Evolutionary conservation across 1,140 invertebrate genomes (phyloP), one percentile per base, ranked within the genome.

Genomic region (Drosophila guanche): DNA sequence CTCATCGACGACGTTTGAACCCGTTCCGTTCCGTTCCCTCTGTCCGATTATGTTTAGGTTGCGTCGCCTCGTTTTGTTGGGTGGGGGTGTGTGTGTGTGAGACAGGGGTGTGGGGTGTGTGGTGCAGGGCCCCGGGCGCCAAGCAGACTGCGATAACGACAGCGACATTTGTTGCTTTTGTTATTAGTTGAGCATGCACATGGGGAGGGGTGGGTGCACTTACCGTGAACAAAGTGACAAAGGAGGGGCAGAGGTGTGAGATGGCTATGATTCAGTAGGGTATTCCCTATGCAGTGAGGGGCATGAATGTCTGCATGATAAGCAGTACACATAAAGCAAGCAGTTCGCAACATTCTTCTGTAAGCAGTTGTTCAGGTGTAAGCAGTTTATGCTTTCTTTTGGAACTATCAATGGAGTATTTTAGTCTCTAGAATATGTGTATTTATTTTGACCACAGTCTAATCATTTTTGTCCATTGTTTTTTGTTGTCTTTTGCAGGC

Each of bases 1-100:
- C 54, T 65, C 52, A 57, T 63, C 61, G 51, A n/a, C 43, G 57
- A 48, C 71, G 53, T 76, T 69, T 73, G 71, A 85, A 69, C 72
- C 60, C 59, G 81, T 76, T 79, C 55, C 52, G 43, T 42, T 43
- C 16, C 42, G 29, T 41, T 43, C 16, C 42, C 23, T 41, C 48
- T 58, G n/a, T 58, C 55, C 60, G 67, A 51, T 60, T 46, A 60
- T 58, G 67, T 65, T 71, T 59, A 37, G 29, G 45, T 45, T 42
- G 25, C 43, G 55, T 12, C 40, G 62, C 10, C 62, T 58, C 23
- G 12, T 70, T 45, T 14, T 54, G 46, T 57, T 46, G 45, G 48
- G 59, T 46, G 45, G 40, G 59, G 48, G 50, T 53, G 25, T 45
- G 53, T 56, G 52, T 29, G 23, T 50, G 23, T n/a, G 25, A 23